Percentiles rank a stretch among this genome's conserved stretches.
Evolutionary conservation across 2,797 vertebrate species (phyloP).

Genomic region (Nothura maculosa): DNA sequence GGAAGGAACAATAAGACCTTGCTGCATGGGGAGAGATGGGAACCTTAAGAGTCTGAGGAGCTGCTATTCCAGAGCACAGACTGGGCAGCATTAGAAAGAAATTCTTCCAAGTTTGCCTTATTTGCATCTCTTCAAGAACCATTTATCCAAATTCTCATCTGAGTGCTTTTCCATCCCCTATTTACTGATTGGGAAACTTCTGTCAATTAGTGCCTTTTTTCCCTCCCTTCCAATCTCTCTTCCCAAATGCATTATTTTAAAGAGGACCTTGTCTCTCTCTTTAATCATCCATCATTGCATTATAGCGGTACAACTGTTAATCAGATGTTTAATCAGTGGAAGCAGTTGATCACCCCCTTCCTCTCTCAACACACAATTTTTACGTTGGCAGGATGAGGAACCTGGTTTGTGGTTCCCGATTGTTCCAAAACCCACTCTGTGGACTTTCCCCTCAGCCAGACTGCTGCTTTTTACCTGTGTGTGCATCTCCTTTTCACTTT

Average conservation of each 20-base stretch:
- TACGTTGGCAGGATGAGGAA: neutral
- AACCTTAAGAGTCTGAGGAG: neutral
- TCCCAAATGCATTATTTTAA: neutral
- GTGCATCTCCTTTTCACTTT: neutral
- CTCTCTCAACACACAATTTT: fast-evolving
- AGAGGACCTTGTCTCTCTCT: neutral
- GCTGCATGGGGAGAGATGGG: neutral
- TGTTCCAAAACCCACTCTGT: neutral
- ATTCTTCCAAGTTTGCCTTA: neutral
- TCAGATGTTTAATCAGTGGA: neutral
- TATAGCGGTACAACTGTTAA: neutral
- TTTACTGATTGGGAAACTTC: neutral
- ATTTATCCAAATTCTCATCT: neutral
- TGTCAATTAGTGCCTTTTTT: neutral
- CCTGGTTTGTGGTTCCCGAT: neutral
- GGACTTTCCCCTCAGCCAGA: neutral
- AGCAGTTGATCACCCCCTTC: neutral
- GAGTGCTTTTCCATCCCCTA: neutral
- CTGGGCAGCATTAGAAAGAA: no score
- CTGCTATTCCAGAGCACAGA: neutral
- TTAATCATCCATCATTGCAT: neutral
- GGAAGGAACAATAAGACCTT: neutral
- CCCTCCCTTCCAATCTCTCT: neutral
- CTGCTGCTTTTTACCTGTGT: neutral
- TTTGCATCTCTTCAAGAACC: neutral